Evolutionary conservation across 2,797 vertebrate genomes (phyloP).

Genomic region (Crocidura indochinensis): DNA sequence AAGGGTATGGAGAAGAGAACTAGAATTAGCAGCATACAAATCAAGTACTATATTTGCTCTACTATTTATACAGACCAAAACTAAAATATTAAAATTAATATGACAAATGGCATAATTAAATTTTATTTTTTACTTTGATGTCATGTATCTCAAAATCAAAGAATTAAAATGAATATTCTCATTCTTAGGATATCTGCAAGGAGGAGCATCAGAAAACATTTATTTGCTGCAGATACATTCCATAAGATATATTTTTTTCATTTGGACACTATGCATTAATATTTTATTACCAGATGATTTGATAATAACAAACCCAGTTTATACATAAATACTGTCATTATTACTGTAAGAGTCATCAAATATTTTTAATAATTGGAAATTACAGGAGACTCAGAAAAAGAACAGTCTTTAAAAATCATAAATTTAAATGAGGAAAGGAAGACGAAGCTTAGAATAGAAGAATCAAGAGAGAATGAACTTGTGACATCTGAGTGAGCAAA

Average conservation of each 20-base stretch:
- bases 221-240: neutral
- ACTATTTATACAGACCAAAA: neutral
- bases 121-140: slow-evolving; percentile 60
- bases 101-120: neutral
- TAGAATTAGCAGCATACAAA: no score
- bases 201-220: neutral
- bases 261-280: neutral
- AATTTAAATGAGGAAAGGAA: slow-evolving; percentile 46
- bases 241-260: neutral
- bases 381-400: neutral
- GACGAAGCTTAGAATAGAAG: slow-evolving; percentile 35
- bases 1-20: no score
- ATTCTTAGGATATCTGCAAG: slow-evolving; percentile 49
- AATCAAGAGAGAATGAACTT: slow-evolving; percentile 1
- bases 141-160: slow-evolving; percentile 7
- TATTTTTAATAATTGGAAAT: slow-evolving; percentile 42
- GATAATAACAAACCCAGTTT: neutral
- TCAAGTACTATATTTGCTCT: no score
- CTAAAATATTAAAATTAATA: slow-evolving; percentile 28
- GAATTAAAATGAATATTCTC: slow-evolving; percentile 16
- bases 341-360: slow-evolving; percentile 4
- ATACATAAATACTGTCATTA: neutral
- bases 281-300: slow-evolving; percentile 24
- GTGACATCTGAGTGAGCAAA: slow-evolving; percentile 52
- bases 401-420: slow-evolving; percentile 28